phyloP scores from a whole-genome alignment of 2,113 vertebrate species.

The Plectropomus leopardus region DNA sequence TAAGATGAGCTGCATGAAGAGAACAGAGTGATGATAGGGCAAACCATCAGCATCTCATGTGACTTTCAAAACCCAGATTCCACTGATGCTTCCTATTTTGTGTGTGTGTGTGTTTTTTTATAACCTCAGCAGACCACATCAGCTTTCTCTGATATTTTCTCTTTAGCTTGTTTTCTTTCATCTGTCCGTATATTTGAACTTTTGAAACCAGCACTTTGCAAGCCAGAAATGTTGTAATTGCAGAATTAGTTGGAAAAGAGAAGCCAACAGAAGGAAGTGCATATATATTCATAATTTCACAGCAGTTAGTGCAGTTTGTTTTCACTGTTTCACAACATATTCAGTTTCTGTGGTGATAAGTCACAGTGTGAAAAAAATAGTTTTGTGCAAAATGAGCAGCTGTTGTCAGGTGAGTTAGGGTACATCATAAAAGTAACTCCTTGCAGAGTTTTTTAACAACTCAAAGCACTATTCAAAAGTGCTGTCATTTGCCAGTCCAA shows the following conservation, averaged over 20 bases:
- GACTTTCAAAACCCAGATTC: background rate
- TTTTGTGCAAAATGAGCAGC: background rate
- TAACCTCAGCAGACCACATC: background rate
- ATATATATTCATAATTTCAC: background rate
- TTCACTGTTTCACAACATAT: constrained; percentile 16
- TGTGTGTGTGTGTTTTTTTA: background rate
- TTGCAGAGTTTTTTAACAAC: background rate
- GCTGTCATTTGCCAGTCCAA: background rate
- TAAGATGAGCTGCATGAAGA: background rate
- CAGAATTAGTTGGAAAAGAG: constrained; percentile 3
- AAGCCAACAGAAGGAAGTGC: background rate
- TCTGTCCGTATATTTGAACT: background rate
- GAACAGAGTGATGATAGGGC: background rate
- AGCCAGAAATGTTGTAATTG: background rate
- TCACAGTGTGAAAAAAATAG: background rate
- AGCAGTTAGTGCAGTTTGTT: background rate
- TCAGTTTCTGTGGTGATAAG: constrained; percentile 7
- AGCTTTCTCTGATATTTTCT: background rate
- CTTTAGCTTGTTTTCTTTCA: background rate
- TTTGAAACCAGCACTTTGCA: background rate
- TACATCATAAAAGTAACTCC: background rate
- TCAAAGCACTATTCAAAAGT: background rate
- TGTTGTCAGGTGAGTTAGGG: background rate
- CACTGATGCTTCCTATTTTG: background rate
- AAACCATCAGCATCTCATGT: constrained; percentile 22